Base-by-base conservation (phyloP, 2,797 vertebrate genomes). In the Rousettus madagascariensis region DNA sequence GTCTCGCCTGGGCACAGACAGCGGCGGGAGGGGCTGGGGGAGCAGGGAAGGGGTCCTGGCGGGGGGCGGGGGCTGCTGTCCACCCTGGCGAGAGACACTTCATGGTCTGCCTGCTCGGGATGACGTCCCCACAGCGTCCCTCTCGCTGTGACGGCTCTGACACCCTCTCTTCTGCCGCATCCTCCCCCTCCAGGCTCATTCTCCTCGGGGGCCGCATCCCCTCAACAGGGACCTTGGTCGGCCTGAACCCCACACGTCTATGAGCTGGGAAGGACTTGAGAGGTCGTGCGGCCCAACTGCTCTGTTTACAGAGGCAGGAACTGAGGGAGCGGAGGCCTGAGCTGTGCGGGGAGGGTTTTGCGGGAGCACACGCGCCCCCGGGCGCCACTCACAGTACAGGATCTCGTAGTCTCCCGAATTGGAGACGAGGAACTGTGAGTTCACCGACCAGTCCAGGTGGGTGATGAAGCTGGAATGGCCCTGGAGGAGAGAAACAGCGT, bases 341-440 rank as follows among this genome's bases (percentile, higher is more conserved):
- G 43, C 2, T 7, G 28, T 2, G 12, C 0, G 10, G 72, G 74
- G 2, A 3, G 41, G 74, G 28, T 8, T 46, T 22, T n/a, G 30
- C 17, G 9, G 79, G 36, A 63, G 43, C 4, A 72, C 69, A 43
- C 2, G 7, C 2, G 0, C 16, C 7, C 36, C 7, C 1, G 19
- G 53, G 63, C 2, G 57, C 97, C 97, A 99, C 99, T 99, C 97
- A 99, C 99, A 99, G 97, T 99, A 99, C 46, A 99, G 98, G 96
- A 99, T 99, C 98, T 99, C 99, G 72, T 99, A 99, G 98, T 99
- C 99, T 90, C 99, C 99, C 51, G 99, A 99, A 98, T 99, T 99
- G 43, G 99, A 99, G 92, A 99, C 99, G 84, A 99, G 99, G 98
- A 99, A 99, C 41, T 99, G 99, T 1, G 99, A 99, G 98, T 99